Conservation (phyloP, 2,797 vertebrate genomes). For the Pseudocheirus occidentalis region DNA sequence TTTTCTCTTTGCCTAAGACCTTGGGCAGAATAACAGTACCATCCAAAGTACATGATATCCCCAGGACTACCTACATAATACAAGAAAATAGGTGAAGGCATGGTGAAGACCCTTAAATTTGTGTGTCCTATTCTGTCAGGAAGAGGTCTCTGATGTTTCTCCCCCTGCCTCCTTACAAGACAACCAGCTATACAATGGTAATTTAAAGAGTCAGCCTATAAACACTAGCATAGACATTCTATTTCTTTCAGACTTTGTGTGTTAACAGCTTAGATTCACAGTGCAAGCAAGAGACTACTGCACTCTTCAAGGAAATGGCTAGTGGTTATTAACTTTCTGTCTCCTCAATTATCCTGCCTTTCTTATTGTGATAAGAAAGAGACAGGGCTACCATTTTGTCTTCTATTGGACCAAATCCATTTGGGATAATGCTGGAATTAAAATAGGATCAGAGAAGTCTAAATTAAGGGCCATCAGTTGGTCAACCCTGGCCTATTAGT, state of each 20-base stretch:
- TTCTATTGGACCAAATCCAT: not conserved
- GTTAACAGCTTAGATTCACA: not conserved
- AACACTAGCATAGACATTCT: not conserved
- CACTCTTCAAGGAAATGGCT: not conserved
- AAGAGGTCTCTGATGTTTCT: not conserved
- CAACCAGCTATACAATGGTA: not conserved
- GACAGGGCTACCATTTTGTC: not conserved
- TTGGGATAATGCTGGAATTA: conserved; percentile 10
- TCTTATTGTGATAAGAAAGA: not conserved
- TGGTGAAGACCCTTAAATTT: not conserved
- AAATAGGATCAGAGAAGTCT: conserved; percentile 9
- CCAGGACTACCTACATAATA: not conserved
- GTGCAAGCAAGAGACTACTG: not conserved
- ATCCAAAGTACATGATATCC: not conserved
- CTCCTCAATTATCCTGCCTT: not conserved
- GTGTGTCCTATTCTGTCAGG: not conserved
- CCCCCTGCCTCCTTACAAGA: not conserved
- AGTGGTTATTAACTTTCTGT: not conserved
- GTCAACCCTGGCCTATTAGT: too few species aligned
- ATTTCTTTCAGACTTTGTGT: not conserved
- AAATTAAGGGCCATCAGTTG: not conserved
- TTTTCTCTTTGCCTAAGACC: not conserved
- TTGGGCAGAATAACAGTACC: not conserved
- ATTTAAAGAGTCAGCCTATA: not conserved
- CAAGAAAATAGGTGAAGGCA: not conserved